Conservation (phyloP, 2,888 invertebrate species). For the Sabellastarte sp. region DNA sequence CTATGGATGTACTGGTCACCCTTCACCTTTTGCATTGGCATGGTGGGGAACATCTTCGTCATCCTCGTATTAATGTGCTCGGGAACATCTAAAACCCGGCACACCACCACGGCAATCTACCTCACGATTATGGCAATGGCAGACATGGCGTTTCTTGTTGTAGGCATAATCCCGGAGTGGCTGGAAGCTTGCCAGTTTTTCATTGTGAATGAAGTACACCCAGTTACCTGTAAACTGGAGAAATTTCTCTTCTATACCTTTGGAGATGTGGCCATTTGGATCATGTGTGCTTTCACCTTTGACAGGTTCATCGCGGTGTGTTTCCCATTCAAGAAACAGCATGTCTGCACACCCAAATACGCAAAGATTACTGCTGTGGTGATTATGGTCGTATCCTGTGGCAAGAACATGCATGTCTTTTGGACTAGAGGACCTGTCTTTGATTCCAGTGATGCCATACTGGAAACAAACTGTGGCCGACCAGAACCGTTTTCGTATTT, state of each 20-base stretch:
- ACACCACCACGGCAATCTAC: neutral
- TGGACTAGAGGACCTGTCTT: constrained; percentile 37
- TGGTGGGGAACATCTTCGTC: neutral
- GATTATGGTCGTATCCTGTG: constrained; percentile 9
- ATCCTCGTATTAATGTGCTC: neutral
- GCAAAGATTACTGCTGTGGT: neutral
- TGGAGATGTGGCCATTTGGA: constrained; percentile 47
- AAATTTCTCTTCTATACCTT: constrained; percentile 47
- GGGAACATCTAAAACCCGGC: neutral
- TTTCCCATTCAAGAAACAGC: constrained; percentile 38
- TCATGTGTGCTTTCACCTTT: constrained; percentile 46
- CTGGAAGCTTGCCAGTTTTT: constrained; percentile 7
- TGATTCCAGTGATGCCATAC: constrained; percentile 19
- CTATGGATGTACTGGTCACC: constrained; percentile 3
- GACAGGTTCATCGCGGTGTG: constrained; percentile 49
- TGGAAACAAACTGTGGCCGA: constrained; percentile 18
- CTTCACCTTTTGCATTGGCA: neutral
- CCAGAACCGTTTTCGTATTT: constrained; percentile 24
- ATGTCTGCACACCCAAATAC: too few relatives aligned
- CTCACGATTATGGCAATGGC: neutral
- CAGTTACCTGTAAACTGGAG: constrained; percentile 41
- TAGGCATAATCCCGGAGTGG: constrained; percentile 7
- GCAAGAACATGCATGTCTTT: constrained; percentile 47
- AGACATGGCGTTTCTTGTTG: neutral
- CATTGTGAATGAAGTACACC: constrained; percentile 18